Percentiles rank a stretch among this genome's conserved stretches.
phyloP scores from a whole-genome alignment of 2,888 invertebrate genomes.

The Stenurella melanura region DNA sequence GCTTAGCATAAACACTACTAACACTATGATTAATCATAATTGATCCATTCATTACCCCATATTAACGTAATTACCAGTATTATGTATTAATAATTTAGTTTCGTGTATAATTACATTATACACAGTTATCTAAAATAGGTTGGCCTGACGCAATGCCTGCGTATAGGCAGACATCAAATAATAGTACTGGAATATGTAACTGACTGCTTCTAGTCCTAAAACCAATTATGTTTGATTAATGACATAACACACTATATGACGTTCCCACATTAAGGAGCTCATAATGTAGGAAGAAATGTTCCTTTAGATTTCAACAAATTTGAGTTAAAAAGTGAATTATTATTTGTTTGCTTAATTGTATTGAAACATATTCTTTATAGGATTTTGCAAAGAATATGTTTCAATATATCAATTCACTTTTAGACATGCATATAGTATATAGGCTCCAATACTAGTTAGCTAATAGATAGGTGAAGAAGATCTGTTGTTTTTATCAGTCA shows the following conservation, averaged over 20 bases:
- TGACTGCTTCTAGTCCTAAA: background rate
- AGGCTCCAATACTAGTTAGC: too few relatives aligned
- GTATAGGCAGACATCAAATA: background rate
- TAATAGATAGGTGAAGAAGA: too few relatives aligned
- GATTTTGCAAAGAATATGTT: too few relatives aligned
- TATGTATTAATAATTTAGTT: constrained; percentile 5
- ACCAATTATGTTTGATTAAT: background rate
- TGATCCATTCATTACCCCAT: background rate
- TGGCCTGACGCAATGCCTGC: background rate
- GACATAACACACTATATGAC: background rate
- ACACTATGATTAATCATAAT: background rate
- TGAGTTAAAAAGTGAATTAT: too few relatives aligned
- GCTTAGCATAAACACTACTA: background rate
- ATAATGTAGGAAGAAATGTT: too few relatives aligned
- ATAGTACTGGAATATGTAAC: background rate
- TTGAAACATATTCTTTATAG: too few relatives aligned
- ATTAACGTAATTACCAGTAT: constrained; percentile 42
- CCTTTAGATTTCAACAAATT: too few relatives aligned
- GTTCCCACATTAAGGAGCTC: background rate
- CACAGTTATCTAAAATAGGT: background rate
- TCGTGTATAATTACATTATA: background rate
- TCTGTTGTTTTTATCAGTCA: too few relatives aligned
- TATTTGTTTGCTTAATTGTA: too few relatives aligned
- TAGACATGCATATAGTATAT: too few relatives aligned
- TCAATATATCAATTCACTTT: too few relatives aligned